These are phyloP conservation scores for Caenorhabditis elegans DNA, from an alignment of 1,140 invertebrate species.

Conservation along the genomic window DNA sequence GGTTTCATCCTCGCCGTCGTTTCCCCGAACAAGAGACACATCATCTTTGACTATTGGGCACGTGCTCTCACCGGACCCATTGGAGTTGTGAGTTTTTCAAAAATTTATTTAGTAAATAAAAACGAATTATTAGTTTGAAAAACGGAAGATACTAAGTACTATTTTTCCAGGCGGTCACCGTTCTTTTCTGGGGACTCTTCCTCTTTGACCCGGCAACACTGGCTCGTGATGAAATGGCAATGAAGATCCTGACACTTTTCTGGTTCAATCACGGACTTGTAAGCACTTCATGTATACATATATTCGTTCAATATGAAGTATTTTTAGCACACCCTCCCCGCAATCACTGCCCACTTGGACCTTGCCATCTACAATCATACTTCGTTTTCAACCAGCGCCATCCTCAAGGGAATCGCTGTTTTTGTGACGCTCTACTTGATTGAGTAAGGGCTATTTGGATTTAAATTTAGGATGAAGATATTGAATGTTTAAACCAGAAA, in stretches of 20 bases:
- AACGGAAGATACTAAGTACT: neutral
- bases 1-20: neutral
- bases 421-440: conserved; percentile 49
- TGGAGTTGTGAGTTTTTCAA: conserved; percentile 37
- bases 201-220: conserved; percentile 50
- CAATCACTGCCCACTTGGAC: conserved; percentile 48
- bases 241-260: conserved; percentile 37
- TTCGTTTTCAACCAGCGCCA: neutral
- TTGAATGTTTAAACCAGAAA: too few relatives aligned
- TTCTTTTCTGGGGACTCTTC: conserved; percentile 54
- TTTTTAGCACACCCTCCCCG: conserved; percentile 52
- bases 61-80: conserved; percentile 48
- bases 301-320: neutral
- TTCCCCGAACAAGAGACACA: neutral
- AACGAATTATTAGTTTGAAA: neutral
- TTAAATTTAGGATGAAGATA: neutral
- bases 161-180: conserved; percentile 51
- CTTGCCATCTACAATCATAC: conserved; percentile 43
- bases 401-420: conserved; percentile 39
- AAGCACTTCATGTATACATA: neutral
- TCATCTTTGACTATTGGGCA: conserved; percentile 47
- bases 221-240: conserved; percentile 48
- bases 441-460: conserved; percentile 43
- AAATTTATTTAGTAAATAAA: neutral
- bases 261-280: conserved; percentile 57